These are phyloP conservation scores for Xenentodon cancila DNA, from an alignment of 2,797 vertebrate species.

Conservation along the genomic window DNA sequence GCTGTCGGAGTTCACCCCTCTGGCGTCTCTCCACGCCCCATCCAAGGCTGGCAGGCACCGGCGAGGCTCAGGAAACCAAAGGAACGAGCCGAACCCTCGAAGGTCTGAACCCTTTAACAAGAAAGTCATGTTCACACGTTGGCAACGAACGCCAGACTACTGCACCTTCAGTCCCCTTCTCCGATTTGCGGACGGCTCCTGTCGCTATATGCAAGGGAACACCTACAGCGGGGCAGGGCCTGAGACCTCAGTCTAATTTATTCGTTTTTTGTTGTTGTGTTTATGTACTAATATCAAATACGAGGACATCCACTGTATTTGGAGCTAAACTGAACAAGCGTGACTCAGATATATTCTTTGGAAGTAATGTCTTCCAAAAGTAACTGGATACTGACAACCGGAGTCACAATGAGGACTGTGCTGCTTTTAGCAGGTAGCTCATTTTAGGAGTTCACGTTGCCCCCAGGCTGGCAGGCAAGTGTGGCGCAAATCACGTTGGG, in stretches of 20 bases:
- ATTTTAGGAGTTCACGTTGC: not conserved
- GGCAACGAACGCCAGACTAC: conserved; percentile 82
- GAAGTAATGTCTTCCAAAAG: not conserved
- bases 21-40: conserved; percentile 84
- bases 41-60: conserved; percentile 48
- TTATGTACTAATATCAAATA: conserved; percentile 5
- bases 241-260: conserved; percentile 86
- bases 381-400: conserved; percentile 9
- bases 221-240: conserved; percentile 78
- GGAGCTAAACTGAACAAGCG: conserved; percentile 4
- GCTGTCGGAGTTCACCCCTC: conserved; percentile 88
- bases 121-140: conserved; percentile 87
- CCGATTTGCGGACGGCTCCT: conserved; percentile 74
- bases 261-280: conserved; percentile 6
- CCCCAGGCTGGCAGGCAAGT: not conserved
- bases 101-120: conserved; percentile 85
- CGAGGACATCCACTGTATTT: not conserved
- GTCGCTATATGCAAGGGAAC: conserved; percentile 53
- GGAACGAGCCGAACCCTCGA: conserved; percentile 75
- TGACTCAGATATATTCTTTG: not conserved
- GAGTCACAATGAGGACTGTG: conserved; percentile 6
- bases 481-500: conserved; percentile 38
- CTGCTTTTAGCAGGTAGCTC: conserved; percentile 4
- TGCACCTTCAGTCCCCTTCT: conserved; percentile 84
- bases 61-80: conserved; percentile 47